Evolutionary conservation across 1,140 invertebrate species (phyloP).

Genomic region (Eurosta solidaginis): DNA sequence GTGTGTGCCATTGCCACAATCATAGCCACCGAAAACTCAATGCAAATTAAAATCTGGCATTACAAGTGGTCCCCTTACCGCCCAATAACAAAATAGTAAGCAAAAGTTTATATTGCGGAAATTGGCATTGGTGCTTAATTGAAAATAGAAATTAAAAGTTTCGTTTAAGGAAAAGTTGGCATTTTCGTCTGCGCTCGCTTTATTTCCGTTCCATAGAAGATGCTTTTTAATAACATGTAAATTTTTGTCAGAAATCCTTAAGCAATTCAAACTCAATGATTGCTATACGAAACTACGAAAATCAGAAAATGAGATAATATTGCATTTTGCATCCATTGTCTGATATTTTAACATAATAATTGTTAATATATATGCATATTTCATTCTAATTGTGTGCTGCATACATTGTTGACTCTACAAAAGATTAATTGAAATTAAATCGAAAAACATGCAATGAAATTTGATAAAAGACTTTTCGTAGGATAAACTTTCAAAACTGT

Average conservation of each 20-base stretch:
- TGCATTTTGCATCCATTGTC: neutral
- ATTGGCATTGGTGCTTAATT: conserved; percentile 26
- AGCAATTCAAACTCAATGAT: neutral
- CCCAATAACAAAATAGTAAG: neutral
- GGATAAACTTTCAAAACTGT: too few species aligned
- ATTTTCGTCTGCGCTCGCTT: neutral
- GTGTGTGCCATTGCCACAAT: neutral
- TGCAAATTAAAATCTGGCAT: neutral
- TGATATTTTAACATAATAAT: too few species aligned
- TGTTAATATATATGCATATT: too few species aligned
- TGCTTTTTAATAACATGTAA: conserved; percentile 10
- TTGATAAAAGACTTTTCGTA: too few species aligned
- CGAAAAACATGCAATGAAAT: too few species aligned
- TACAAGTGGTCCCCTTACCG: neutral
- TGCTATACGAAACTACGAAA: neutral
- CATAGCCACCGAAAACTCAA: too few species aligned
- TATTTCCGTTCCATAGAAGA: too few species aligned
- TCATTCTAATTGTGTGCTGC: too few species aligned
- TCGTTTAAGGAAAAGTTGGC: neutral
- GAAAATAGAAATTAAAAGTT: conserved; percentile 32
- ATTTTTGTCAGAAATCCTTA: neutral
- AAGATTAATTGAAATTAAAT: too few species aligned
- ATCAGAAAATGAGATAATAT: neutral
- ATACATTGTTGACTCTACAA: too few species aligned
- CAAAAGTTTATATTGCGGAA: conserved; percentile 7